Conservation (phyloP, 1,140 invertebrate genomes). For the Cydia strobilella region DNA sequence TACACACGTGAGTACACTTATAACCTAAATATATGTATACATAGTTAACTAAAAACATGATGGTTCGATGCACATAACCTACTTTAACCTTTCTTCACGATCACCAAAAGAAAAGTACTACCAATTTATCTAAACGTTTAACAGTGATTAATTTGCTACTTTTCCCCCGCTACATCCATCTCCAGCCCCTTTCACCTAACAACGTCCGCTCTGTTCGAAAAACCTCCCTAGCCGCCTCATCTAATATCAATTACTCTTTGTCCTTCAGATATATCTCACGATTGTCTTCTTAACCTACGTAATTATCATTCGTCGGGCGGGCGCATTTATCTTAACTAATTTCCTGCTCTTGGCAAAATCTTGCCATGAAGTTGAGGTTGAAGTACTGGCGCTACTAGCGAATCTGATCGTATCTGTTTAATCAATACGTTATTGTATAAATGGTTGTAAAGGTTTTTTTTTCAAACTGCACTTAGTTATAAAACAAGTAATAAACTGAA, state of each 20-base stretch:
- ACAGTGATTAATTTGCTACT: conserved; percentile 5
- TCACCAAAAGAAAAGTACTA: not conserved
- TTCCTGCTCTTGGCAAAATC: not conserved
- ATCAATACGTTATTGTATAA: too few relatives aligned
- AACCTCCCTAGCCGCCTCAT: conserved; percentile 15
- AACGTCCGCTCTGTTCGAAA: conserved; percentile 2
- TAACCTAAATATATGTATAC: too few relatives aligned
- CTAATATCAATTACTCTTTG: conserved; percentile 26
- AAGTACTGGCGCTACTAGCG: not conserved
- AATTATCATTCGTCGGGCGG: conserved; percentile 19
- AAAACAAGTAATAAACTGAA: too few relatives aligned
- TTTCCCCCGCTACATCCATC: conserved; percentile 5
- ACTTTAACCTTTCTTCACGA: not conserved
- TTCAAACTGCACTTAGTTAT: too few relatives aligned
- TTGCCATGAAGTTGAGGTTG: not conserved
- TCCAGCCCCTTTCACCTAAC: not conserved
- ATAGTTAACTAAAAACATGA: not conserved
- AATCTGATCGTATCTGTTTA: too few relatives aligned
- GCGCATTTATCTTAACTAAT: conserved; percentile 20
- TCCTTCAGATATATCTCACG: conserved; percentile 19
- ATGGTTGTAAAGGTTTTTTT: too few relatives aligned
- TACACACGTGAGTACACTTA: too few relatives aligned
- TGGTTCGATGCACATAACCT: not conserved
- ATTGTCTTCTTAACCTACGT: conserved; percentile 23
- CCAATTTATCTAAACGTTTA: not conserved